Evolutionary conservation across 2,797 vertebrate species (phyloP).

Genomic region (Alectoris magna): DNA sequence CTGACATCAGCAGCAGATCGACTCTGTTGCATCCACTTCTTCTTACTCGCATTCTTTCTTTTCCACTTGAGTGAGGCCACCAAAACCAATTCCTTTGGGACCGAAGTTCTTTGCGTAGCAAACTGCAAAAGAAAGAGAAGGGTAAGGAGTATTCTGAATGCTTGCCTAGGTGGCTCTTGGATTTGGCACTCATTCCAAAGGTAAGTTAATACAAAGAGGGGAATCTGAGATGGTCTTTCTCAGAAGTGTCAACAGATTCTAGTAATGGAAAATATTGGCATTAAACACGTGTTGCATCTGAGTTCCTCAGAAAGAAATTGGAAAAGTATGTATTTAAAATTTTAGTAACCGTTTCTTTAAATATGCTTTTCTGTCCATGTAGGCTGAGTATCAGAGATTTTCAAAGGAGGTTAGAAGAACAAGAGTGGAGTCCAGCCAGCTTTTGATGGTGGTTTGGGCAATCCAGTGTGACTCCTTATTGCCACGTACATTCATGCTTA

Average conservation of each 20-base stretch:
- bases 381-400: not conserved
- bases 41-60: conserved; percentile 79
- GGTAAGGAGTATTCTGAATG: not conserved
- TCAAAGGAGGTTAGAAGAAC: not conserved
- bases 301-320: too few species aligned
- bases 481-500: not conserved
- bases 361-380: not conserved
- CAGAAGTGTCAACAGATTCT: not conserved
- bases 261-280: not conserved
- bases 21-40: conserved; percentile 17
- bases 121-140: conserved; percentile 77
- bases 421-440: not conserved
- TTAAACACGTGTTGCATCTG: not conserved
- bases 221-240: not conserved
- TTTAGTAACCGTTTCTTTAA: not conserved
- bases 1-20: not conserved
- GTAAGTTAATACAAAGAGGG: not conserved
- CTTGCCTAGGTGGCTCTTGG: not conserved
- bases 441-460: not conserved
- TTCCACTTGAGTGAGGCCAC: conserved; percentile 90
- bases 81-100: conserved; percentile 94
- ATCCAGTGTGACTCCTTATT: rapidly evolving
- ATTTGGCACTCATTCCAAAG: not conserved
- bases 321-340: rapidly evolving
- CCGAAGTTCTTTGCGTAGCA: conserved; percentile 98